A percentile compares a stretch with the other conserved stretches of the same genome.
phyloP scores from a whole-genome alignment of 2,888 invertebrate genomes.

The Notocelia uddmanniana region DNA sequence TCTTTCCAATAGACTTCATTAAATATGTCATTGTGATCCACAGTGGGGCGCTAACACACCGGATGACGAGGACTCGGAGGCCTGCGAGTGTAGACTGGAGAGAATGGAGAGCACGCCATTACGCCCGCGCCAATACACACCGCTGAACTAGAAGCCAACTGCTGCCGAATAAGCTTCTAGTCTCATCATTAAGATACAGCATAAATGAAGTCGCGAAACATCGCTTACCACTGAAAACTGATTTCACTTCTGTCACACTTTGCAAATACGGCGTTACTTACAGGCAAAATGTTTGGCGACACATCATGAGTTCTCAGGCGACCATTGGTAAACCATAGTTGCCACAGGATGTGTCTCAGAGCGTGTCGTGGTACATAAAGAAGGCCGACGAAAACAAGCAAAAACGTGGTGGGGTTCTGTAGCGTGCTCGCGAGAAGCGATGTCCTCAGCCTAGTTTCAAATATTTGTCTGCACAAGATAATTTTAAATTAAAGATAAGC shows the following conservation, averaged over 20 bases:
- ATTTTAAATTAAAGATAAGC: background rate
- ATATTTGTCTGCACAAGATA: background rate
- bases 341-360: too few relatives aligned
- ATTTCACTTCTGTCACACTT: too few relatives aligned
- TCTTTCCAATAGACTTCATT: too few relatives aligned
- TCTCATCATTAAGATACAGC: too few relatives aligned
- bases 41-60: constrained; percentile 69
- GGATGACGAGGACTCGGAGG: constrained; percentile 52
- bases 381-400: too few relatives aligned
- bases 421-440: background rate
- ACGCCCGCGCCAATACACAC: constrained; percentile 47
- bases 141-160: constrained; percentile 2
- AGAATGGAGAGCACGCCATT: constrained; percentile 53
- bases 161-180: background rate
- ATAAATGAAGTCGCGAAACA: too few relatives aligned
- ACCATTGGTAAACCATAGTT: too few relatives aligned
- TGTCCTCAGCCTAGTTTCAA: background rate
- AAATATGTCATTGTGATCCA: background rate
- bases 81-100: constrained; percentile 47
- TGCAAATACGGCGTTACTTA: too few relatives aligned
- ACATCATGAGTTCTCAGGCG: too few relatives aligned
- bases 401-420: background rate
- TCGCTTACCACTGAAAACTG: too few relatives aligned
- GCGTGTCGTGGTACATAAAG: too few relatives aligned
- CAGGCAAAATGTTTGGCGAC: too few relatives aligned